phyloP scores from a whole-genome alignment of 2,113 vertebrate genomes.

The Diphyllodes magnificus region DNA sequence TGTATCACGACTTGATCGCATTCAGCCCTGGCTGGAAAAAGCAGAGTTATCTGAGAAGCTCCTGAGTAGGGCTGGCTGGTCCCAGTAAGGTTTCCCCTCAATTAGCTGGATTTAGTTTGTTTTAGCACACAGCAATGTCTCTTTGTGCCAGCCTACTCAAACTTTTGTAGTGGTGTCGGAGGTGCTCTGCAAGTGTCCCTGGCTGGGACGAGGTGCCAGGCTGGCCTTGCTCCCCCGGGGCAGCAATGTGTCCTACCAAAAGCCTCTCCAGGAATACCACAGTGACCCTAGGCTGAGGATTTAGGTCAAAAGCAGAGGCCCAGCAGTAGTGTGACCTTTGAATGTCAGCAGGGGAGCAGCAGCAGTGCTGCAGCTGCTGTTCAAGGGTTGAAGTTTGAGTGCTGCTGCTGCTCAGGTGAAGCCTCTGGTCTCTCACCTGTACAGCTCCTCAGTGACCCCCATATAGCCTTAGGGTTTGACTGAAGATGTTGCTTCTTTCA shows the following conservation, averaged over 20 bases:
- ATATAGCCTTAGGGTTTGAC: slow-evolving; percentile 46
- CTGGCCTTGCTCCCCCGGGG: neutral
- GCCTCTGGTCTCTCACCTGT: slow-evolving; percentile 44
- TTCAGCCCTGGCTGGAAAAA: neutral
- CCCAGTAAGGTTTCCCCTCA: neutral
- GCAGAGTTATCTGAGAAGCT: neutral
- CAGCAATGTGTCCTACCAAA: neutral
- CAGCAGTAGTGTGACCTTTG: neutral
- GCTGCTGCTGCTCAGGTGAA: slow-evolving; percentile 57
- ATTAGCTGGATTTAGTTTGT: neutral
- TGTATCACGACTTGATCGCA: rapidly evolving
- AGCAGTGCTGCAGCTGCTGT: neutral
- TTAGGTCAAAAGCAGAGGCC: neutral
- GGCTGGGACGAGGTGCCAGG: rapidly evolving
- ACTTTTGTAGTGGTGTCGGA: neutral
- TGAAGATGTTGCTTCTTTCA: slow-evolving; percentile 65
- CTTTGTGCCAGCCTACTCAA: neutral
- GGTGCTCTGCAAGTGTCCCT: neutral
- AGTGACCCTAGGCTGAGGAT: neutral
- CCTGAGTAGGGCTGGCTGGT: neutral
- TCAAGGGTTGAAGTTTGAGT: slow-evolving; percentile 51
- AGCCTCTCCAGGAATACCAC: neutral
- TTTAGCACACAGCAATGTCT: neutral
- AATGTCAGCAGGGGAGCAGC: neutral
- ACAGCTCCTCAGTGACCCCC: slow-evolving; percentile 51